Evolutionary conservation across 2,888 invertebrate genomes (phyloP).

Genomic region (Tortricodes alternella): DNA sequence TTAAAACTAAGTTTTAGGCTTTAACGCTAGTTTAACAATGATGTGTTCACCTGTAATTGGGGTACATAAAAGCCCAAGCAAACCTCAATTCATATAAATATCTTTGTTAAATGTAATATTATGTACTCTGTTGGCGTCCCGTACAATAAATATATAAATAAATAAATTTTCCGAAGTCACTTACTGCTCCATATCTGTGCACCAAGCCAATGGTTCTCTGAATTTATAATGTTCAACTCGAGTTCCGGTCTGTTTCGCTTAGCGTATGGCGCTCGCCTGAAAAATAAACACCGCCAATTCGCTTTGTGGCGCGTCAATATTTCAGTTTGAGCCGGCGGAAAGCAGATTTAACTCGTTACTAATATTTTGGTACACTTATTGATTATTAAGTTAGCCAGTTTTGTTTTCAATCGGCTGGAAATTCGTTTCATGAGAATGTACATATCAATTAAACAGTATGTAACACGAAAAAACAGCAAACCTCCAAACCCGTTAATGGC

Average conservation of each 20-base stretch:
- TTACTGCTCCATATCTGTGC: conserved; percentile 1
- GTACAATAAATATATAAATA: not conserved
- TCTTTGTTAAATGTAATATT: no score
- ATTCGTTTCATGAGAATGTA: no score
- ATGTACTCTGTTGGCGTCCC: no score
- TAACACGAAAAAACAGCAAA: no score
- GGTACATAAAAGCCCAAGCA: no score
- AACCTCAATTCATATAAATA: no score
- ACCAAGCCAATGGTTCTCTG: conserved; percentile 14
- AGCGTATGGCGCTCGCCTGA: conserved; percentile 11
- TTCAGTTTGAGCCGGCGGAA: conserved; percentile 7
- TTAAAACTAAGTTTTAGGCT: no score
- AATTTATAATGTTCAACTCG: conserved; percentile 31
- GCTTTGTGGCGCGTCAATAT: conserved; percentile 24
- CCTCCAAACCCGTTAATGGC: no score
- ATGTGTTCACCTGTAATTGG: no score
- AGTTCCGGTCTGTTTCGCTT: conserved; percentile 29
- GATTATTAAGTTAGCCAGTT: not conserved
- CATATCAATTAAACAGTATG: no score
- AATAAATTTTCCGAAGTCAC: not conserved
- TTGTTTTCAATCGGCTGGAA: not conserved
- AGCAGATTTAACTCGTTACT: conserved; percentile 6
- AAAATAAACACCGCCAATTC: conserved; percentile 26
- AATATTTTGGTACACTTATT: not conserved
- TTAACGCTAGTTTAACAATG: no score